Conservation (phyloP, 2,113 vertebrate species). For the Psilopogon haemacephalus region DNA sequence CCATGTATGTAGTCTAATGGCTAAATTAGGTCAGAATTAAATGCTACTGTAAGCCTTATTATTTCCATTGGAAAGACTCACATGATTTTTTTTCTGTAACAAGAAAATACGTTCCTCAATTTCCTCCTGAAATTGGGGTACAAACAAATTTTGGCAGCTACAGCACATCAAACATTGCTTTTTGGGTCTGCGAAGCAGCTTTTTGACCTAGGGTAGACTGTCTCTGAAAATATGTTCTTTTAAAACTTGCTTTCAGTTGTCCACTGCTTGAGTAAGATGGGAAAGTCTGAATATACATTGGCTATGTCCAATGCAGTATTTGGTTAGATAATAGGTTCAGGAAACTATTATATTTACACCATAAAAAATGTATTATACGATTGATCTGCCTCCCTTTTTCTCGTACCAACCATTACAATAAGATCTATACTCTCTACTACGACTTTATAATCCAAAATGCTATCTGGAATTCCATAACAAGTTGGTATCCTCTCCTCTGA, state of each 20-base stretch:
- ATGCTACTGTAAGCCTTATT: background rate
- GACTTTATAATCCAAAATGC: background rate
- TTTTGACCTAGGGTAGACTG: background rate
- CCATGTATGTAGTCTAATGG: background rate
- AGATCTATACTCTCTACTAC: background rate
- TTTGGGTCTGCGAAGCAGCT: background rate
- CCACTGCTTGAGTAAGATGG: background rate
- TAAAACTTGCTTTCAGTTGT: background rate
- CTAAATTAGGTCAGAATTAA: background rate
- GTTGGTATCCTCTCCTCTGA: background rate
- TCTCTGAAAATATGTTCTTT: background rate
- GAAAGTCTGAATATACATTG: background rate
- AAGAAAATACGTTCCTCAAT: background rate
- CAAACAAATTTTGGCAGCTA: background rate
- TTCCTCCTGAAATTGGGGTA: background rate
- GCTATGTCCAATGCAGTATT: background rate
- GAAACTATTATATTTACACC: background rate
- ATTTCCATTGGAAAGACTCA: background rate
- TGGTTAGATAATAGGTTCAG: background rate
- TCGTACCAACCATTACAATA: background rate
- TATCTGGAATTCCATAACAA: background rate
- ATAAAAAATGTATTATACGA: background rate
- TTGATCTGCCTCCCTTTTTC: background rate
- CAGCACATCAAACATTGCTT: background rate
- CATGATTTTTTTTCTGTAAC: background rate